Evolutionary conservation across 1,140 invertebrate species (phyloP), one percentile per base, ranked within the genome.

Genomic region (Muscidifurax raptorellus): DNA sequence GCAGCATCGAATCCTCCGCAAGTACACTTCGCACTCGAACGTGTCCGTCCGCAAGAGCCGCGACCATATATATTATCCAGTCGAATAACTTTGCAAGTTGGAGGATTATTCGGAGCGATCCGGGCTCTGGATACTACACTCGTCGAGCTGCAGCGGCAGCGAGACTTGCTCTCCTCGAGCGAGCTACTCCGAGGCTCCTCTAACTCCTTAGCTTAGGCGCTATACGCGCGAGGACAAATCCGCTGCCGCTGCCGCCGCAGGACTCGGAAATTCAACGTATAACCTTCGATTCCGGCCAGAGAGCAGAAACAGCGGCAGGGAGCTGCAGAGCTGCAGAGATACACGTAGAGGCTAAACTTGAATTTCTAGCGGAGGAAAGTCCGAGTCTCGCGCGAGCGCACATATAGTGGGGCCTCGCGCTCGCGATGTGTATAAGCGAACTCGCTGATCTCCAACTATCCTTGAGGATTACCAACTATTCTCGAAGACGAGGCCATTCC

Each of bases 401-500:
- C 27, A 25, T 77, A 77, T 52, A 59, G 0, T 1, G 7, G n/a
- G n/a, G 36, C 36, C 36, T 40, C 32, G 69, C 52, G 28, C 7
- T 30, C 72, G 28, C 15, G 67, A 28, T 69, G 36, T 40, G 36
- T 36, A 78, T 72, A 44, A 52, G 59, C 40, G 90, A 92, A 92
- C 90, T 92, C 89, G 90, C 89, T 92, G 92, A 93, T 93, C 92
- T 92, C 91, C 89, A 92, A 92, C 91, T 93, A 93, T 93, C 91
- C 92, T 89, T 79, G 86, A 91, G 92, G 92, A 93, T 93, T 93
- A 93, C 92, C 90, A 93, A 93, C 92, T 93, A 93, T 93, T 91
- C 90, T 89, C 90, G 90, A 93, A 93, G 92, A 93, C 90, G 91
- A 87, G 90, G 87, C 90, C 90, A 90, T 92, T 90, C 89, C 87